Evolutionary conservation across 2,797 vertebrate genomes (phyloP).

Genomic region (Nasua narica): DNA sequence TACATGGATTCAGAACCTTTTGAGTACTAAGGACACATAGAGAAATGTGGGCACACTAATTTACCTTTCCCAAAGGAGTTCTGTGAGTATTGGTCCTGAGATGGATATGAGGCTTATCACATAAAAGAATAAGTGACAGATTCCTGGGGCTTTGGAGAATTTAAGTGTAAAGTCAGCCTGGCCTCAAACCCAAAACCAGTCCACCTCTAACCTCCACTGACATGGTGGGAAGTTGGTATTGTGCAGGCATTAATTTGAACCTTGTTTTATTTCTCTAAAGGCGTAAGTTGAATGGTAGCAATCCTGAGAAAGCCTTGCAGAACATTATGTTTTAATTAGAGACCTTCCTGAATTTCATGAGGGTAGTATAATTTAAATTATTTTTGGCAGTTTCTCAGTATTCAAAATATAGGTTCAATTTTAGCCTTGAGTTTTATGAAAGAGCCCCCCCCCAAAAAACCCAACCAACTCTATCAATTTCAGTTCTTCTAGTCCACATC

Average conservation of each 20-base stretch:
- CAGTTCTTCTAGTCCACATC: not conserved
- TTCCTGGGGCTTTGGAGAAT: not conserved
- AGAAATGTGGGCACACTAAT: not conserved
- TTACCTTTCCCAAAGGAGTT: not conserved
- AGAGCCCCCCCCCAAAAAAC: not conserved
- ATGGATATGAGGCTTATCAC: not conserved
- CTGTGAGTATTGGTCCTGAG: not conserved
- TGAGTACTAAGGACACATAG: not conserved
- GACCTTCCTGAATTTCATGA: constrained; percentile 11
- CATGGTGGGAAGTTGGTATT: not conserved
- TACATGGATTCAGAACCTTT: not conserved
- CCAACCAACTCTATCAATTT: not conserved
- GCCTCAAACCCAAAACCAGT: not conserved
- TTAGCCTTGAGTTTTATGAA: constrained; percentile 42
- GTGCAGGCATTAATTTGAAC: not conserved
- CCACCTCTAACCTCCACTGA: not conserved
- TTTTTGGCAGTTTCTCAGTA: constrained; percentile 40
- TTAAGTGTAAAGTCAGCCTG: not conserved
- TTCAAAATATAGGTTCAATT: not conserved
- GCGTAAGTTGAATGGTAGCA: constrained; percentile 13
- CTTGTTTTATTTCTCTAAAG: constrained; percentile 40
- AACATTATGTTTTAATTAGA: not conserved
- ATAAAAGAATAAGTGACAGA: not conserved
- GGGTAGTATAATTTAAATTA: constrained; percentile 17
- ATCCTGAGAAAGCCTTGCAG: constrained; percentile 34